Conservation (phyloP, 2,113 vertebrate species). For the Cynoglossus semilaevis region DNA sequence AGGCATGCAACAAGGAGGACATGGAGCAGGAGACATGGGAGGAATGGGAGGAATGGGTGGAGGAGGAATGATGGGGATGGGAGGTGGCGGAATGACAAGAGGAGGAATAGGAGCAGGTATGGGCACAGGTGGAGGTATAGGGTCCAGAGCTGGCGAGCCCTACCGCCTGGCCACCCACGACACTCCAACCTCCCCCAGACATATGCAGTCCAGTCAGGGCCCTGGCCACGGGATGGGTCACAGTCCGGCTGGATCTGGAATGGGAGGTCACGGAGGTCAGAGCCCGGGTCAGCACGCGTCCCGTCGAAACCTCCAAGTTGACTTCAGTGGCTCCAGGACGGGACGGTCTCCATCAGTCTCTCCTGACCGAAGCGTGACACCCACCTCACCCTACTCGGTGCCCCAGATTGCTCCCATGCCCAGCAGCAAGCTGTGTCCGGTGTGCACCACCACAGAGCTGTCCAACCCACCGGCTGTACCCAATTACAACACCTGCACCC, state of each 20-base stretch:
- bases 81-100: conserved; percentile 24
- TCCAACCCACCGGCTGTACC: conserved; percentile 86
- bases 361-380: conserved; percentile 87
- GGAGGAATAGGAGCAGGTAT: conserved; percentile 45
- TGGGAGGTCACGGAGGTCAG: conserved; percentile 56
- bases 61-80: conserved; percentile 52
- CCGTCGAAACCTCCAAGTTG: conserved; percentile 75
- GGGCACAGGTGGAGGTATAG: conserved; percentile 56
- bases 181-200: conserved; percentile 63
- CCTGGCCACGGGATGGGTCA: conserved; percentile 55
- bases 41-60: conserved; percentile 35
- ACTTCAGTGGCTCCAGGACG: conserved; percentile 65
- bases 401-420: conserved; percentile 97
- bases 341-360: conserved; percentile 79
- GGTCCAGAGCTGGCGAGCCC: conserved; percentile 59
- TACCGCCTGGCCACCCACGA: conserved; percentile 74
- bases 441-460: conserved; percentile 96
- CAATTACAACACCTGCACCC: conserved; percentile 96
- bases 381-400: conserved; percentile 93
- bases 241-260: conserved; percentile 21
- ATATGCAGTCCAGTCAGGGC: conserved; percentile 61
- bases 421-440: conserved; percentile 94
- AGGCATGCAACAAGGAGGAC: conserved; percentile 60
- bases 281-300: conserved; percentile 70
- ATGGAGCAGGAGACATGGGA: conserved; percentile 38